Base-by-base conservation (phyloP, 2,888 invertebrate species). In the Ophioninae sp. region DNA sequence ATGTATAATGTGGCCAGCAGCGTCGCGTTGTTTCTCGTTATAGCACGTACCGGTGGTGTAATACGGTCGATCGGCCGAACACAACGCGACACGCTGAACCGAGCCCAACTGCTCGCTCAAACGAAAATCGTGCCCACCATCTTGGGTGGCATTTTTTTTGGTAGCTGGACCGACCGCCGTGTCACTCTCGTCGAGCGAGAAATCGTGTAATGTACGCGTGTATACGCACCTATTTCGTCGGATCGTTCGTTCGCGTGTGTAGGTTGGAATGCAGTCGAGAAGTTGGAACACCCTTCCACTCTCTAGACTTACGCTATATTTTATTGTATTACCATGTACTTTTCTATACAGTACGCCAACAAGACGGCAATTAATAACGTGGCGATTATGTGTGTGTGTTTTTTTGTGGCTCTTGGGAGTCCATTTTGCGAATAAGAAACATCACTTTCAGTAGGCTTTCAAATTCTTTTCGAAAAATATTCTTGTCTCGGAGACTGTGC, bases 91-190 rank as follows among this genome's bases (percentile, higher is more conserved):
- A 68, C 71, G 63, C 56, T 56, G 22, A 39, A 37, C 63, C 23
- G 59, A 10, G 13, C 51, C 51, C 51, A 51, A 61, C 67, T 30
- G 73, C 41, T 51, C 44, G 56, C 3, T 63, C 64, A 37, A 61
- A 79, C 37, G 72, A 44, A 39, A 78, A 58, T 22, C 59, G 20
- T 44, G 30, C 17, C 39, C 75, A 67, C 73, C 86, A 85, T 79
- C 84, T 61, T 87, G 86, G 86, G 86, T 87, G 86, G 86, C 76
- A 86, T 86, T 85, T 79, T 79, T 51, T 51, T 51, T 51, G 51
- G 75, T 79, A 75, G 75, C 59, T 39, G 6, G 37, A 59, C 41
- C 59, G 65, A 81, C 64, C 64, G 58, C 73, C 68, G 65, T 69
- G 80, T 73, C 68, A 71, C 22, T 74, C 44, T 73, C 51, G n/a